Conservation (phyloP, 2,113 vertebrate genomes). For the Illadopsis cleaveri region DNA sequence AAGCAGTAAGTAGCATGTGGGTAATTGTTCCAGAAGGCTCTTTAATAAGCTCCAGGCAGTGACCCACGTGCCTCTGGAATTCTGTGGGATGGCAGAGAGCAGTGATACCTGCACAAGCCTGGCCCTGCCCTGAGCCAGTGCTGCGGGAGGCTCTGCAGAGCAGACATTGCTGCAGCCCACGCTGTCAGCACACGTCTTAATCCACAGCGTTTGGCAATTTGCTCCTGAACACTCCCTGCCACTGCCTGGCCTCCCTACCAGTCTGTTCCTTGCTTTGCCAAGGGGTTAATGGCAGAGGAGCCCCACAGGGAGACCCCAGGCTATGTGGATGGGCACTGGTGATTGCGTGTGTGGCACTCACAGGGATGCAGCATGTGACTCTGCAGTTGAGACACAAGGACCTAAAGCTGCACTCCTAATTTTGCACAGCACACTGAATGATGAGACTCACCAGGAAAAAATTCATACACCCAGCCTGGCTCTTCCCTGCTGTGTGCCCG, state of each 20-base stretch:
- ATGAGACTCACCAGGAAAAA: neutral
- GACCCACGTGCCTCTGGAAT: neutral
- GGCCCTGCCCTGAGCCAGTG: neutral
- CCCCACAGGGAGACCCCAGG: neutral
- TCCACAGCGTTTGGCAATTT: neutral
- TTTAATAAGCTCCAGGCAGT: neutral
- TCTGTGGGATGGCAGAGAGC: neutral
- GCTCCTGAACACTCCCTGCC: neutral
- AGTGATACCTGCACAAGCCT: slow-evolving; percentile 2
- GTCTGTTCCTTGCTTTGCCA: neutral
- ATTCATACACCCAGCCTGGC: neutral
- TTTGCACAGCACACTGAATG: neutral
- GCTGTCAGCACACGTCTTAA: slow-evolving; percentile 35
- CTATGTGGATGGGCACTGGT: accelerated
- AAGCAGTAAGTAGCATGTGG: neutral
- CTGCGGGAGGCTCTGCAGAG: neutral
- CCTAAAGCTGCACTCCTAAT: neutral
- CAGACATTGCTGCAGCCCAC: neutral
- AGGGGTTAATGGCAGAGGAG: neutral
- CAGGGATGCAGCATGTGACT: neutral
- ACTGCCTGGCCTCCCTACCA: neutral
- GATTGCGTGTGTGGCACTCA: accelerated
- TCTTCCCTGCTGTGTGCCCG: neutral
- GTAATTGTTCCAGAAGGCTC: neutral
- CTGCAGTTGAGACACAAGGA: neutral